phyloP scores from a whole-genome alignment of 2,888 invertebrate genomes.

The Auanema freiburgensis region DNA sequence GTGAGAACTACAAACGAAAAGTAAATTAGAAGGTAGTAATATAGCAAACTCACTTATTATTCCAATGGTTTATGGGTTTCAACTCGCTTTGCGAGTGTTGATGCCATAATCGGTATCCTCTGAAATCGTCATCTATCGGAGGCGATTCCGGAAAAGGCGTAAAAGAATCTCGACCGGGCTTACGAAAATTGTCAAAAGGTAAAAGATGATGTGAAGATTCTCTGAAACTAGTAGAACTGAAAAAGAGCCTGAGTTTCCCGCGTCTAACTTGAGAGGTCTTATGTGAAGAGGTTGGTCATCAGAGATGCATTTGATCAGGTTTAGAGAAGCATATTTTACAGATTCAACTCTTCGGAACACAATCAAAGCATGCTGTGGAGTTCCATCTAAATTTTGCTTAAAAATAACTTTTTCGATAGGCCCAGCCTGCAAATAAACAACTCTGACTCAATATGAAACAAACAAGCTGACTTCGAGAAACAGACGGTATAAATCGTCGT shows the following conservation, averaged over 20 bases:
- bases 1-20: too few species aligned
- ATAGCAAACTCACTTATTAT: too few species aligned
- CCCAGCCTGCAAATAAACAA: conserved; percentile 8
- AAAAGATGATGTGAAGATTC: background rate
- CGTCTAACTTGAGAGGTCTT: background rate
- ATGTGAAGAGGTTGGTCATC: background rate
- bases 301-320: background rate
- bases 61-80: too few species aligned
- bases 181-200: too few species aligned
- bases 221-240: background rate
- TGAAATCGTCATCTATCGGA: too few species aligned
- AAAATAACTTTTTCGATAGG: conserved; percentile 20
- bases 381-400: conserved; percentile 15
- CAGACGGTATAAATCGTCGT: conserved; percentile 17
- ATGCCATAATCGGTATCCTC: too few species aligned
- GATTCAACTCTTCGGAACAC: conserved; percentile 19
- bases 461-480: conserved; percentile 11
- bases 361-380: conserved; percentile 17
- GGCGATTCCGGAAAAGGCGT: too few species aligned
- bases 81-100: too few species aligned
- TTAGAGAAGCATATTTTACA: background rate
- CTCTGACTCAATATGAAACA: background rate
- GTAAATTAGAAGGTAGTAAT: too few species aligned
- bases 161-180: too few species aligned
- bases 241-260: too few species aligned